A percentile compares a stretch with the other conserved stretches of the same genome.
Evolutionary conservation across 2,113 vertebrate species (phyloP).

Genomic region (Phalacrocorax carbo): DNA sequence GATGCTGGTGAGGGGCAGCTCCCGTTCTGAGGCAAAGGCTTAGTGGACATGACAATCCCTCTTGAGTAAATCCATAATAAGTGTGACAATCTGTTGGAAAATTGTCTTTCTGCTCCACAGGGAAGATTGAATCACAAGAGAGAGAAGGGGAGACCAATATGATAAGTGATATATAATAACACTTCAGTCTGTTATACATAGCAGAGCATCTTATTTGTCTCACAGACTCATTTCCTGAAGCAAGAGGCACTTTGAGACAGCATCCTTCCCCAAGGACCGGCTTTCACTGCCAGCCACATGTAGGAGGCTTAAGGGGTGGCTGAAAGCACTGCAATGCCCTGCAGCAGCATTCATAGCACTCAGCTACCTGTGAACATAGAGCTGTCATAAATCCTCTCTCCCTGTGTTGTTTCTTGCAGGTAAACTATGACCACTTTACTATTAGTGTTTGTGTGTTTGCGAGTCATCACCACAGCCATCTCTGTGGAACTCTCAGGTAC

Average conservation of each 20-base stretch:
- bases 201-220: background rate
- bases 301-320: background rate
- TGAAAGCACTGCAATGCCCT: background rate
- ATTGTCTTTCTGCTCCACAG: background rate
- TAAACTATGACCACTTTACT: constrained; percentile 86
- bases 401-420: constrained; percentile 75
- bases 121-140: background rate
- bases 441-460: constrained; percentile 80
- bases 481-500: constrained; percentile 79
- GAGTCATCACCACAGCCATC: constrained; percentile 71
- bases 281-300: background rate
- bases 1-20: background rate
- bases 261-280: background rate
- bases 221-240: background rate
- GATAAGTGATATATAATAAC: background rate
- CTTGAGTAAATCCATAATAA: background rate
- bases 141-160: background rate
- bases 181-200: background rate
- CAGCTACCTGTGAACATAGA: background rate
- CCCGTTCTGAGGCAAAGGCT: background rate
- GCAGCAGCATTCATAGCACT: background rate
- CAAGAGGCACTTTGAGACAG: background rate
- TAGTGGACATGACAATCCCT: background rate
- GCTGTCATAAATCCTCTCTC: background rate
- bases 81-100: background rate